phyloP scores from a whole-genome alignment of 2,888 invertebrate species.

The Nemapogon koenigi region DNA sequence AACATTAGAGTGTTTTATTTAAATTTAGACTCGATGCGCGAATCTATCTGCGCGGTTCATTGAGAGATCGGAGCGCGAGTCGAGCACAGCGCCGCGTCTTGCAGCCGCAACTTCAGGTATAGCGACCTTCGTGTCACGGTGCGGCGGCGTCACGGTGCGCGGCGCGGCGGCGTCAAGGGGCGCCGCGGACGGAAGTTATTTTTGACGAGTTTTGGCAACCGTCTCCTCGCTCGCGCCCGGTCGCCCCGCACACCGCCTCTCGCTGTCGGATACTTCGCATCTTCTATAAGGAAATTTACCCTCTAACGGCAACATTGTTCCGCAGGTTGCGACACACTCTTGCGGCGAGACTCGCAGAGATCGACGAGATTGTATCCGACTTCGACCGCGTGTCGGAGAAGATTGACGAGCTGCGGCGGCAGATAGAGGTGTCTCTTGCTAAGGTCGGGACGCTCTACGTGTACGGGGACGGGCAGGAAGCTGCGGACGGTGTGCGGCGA shows the following conservation, averaged over 20 bases:
- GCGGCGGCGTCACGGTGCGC: constrained; percentile 35
- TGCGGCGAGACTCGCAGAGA: constrained; percentile 76
- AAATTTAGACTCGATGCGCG: constrained; percentile 53
- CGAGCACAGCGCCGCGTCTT: constrained; percentile 51
- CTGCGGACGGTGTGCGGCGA: constrained; percentile 65
- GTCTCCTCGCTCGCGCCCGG: constrained; percentile 29
- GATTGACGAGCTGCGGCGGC: constrained; percentile 72
- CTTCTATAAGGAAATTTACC: no score
- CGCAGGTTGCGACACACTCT: constrained; percentile 82
- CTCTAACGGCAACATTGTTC: no score
- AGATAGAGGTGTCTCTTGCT: constrained; percentile 70
- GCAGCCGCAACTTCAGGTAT: constrained; percentile 20
- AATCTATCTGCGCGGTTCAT: constrained; percentile 49
- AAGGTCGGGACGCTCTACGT: constrained; percentile 77
- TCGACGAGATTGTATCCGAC: constrained; percentile 76
- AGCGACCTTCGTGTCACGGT: constrained; percentile 55
- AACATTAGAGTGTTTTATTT: constrained; percentile 51
- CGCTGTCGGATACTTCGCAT: neutral
- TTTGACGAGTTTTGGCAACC: constrained; percentile 58
- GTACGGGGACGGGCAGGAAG: constrained; percentile 73
- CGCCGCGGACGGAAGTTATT: constrained; percentile 35
- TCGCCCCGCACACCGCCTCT: no score
- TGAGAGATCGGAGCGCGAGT: constrained; percentile 59
- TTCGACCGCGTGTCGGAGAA: constrained; percentile 76
- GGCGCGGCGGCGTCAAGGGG: constrained; percentile 22